Conservation (phyloP, 2,888 invertebrate species). For the Osmoderma eremita region DNA sequence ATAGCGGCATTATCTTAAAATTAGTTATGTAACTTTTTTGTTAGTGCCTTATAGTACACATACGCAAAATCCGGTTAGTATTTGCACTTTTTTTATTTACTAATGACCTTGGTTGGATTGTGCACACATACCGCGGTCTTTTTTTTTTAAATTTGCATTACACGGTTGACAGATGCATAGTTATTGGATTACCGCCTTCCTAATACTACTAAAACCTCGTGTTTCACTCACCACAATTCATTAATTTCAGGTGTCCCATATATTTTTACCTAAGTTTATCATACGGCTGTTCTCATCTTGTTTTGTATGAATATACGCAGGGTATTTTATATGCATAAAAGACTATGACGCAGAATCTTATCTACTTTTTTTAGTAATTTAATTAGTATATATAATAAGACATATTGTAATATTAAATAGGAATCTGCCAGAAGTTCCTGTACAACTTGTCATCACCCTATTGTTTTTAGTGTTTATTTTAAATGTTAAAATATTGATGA, state of each 20-base stretch:
- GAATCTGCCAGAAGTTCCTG: too few species aligned
- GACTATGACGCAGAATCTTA: too few species aligned
- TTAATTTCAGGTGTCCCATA: background rate
- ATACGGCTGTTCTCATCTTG: too few species aligned
- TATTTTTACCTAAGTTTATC: background rate
- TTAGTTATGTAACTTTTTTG: slow-evolving; percentile 32
- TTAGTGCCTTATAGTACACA: slow-evolving; percentile 8
- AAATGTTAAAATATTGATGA: too few species aligned
- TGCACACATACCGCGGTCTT: slow-evolving; percentile 24
- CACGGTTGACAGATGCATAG: slow-evolving; percentile 26
- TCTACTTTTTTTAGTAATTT: too few species aligned
- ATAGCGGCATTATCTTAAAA: slow-evolving; percentile 24
- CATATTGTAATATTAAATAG: too few species aligned
- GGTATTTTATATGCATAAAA: too few species aligned
- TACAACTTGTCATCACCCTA: too few species aligned
- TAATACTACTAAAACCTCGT: background rate
- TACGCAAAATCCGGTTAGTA: slow-evolving; percentile 25
- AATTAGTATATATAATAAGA: too few species aligned
- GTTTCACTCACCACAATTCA: background rate
- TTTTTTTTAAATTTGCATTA: slow-evolving; percentile 32
- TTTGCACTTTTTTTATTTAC: slow-evolving; percentile 21
- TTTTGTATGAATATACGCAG: too few species aligned
- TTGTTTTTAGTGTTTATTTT: too few species aligned
- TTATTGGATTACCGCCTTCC: background rate
- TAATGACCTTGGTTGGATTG: slow-evolving; percentile 18